A percentile compares a stretch with the other conserved stretches of the same genome.
Conservation (phyloP, 2,888 invertebrate genomes). For the Andrena hattorfiana region DNA sequence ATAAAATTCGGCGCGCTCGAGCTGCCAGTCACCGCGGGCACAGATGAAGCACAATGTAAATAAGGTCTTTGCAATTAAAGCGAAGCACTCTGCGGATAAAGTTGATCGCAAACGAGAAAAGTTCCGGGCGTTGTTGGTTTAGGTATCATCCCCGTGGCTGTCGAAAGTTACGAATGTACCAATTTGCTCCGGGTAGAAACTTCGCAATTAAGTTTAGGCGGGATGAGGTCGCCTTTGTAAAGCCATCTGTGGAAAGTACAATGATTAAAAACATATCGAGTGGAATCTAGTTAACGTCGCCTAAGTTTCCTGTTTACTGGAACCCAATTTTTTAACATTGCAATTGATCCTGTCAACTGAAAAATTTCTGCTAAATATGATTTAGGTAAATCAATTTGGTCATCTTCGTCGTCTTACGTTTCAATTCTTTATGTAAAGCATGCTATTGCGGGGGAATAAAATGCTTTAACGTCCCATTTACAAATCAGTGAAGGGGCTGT, state of each 20-base stretch:
- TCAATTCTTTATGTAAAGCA: background rate
- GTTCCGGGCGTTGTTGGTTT: constrained; percentile 62
- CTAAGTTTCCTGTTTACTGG: background rate
- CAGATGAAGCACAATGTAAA: constrained; percentile 61
- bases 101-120: constrained; percentile 70
- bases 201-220: constrained; percentile 61
- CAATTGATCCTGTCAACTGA: background rate
- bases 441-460: background rate
- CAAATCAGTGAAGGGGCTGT: background rate
- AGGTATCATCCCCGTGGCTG: constrained; percentile 59
- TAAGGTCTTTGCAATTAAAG: constrained; percentile 60
- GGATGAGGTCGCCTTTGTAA: constrained; percentile 38
- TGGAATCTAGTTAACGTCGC: constrained; percentile 1
- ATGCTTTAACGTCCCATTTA: background rate
- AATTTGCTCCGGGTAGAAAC: constrained; percentile 57
- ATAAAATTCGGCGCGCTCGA: constrained; percentile 22
- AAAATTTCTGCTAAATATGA: too few relatives aligned
- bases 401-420: background rate
- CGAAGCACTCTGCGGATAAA: constrained; percentile 30
- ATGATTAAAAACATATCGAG: constrained; percentile 36
- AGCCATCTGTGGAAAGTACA: constrained; percentile 26
- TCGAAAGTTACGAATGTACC: constrained; percentile 69
- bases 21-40: constrained; percentile 14
- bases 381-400: too few relatives aligned
- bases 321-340: background rate